Base-by-base conservation (phyloP, 1,140 invertebrate genomes). In the Helicoverpa armigera region DNA sequence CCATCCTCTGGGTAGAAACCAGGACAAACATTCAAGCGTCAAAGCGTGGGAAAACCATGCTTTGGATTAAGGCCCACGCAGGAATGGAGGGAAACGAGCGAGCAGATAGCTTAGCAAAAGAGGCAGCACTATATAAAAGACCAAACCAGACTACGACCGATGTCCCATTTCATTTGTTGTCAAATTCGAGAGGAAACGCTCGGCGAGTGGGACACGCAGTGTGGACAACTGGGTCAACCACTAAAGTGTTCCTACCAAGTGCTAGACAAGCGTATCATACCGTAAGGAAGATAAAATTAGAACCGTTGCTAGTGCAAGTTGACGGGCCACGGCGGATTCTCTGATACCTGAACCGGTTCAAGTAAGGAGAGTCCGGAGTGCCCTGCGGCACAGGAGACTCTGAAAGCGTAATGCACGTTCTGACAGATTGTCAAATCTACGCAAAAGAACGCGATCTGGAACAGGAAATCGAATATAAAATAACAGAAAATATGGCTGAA, bases 51-150 rank as follows among this genome's bases (percentile, higher is more conserved):
- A 35, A 35, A 35, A 35, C 31, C 31, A 35, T 35, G 4, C 4
- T 35, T 4, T 35, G 31, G 31, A 35, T 35, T 35, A 35, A 35
- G 31, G 31, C 31, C 31, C 31, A 35, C 31, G 31, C 31, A 35
- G 31, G 31, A 35, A 35, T 35, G 31, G 31, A 4, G 31, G 31
- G 31, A 4, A 35, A 35, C 31, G n/a, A n/a, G n/a, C n/a, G n/a
- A n/a, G n/a, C n/a, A n/a, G n/a, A n/a, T n/a, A n/a, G 2, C 2
- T 35, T 82, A 1, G 83, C 81, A 7, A 85, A 80, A 58, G 77
- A 77, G 5, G 78, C 83, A n/a, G 35, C 35, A 4, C 14, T 61
- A 23, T 67, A 50, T 35, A 48, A 2, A 77, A 77, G 61, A 76
- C 14, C 35, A 50, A 11, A 60, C 80, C 73, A 29, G 14, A 76